Percentiles rank a stretch among this genome's conserved stretches.
phyloP scores from a whole-genome alignment of 1,140 invertebrate genomes.

The Procambarus clarkii region DNA sequence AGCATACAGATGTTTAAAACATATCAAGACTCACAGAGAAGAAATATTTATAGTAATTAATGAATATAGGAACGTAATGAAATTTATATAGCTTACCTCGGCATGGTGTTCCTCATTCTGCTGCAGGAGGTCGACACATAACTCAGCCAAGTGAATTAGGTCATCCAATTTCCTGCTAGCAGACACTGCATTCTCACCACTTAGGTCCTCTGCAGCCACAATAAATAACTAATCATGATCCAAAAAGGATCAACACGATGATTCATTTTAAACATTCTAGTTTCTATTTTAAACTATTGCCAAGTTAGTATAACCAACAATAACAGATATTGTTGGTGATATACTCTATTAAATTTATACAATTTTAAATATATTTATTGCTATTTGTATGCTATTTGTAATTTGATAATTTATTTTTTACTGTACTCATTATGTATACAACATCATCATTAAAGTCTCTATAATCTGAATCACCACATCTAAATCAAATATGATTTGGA shows the following conservation, averaged over 20 bases:
- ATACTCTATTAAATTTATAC: too few species aligned
- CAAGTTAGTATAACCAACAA: too few species aligned
- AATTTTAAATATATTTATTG: too few species aligned
- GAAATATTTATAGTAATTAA: too few species aligned
- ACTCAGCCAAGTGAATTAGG: constrained; percentile 95
- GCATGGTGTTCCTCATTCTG: constrained; percentile 99
- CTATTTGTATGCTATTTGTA: too few species aligned
- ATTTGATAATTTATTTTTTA: too few species aligned
- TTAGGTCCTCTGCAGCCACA: constrained; percentile 83
- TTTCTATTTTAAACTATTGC: background rate
- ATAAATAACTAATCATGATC: background rate
- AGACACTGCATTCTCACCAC: constrained; percentile 85
- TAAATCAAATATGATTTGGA: background rate
- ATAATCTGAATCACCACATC: background rate
- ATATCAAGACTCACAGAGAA: background rate
- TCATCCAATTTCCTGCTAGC: constrained; percentile 95
- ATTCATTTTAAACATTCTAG: background rate
- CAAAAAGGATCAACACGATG: background rate
- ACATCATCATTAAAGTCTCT: too few species aligned
- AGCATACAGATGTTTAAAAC: background rate
- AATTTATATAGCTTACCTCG: constrained; percentile 84
- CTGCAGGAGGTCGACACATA: constrained; percentile 98
- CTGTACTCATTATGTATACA: too few species aligned
- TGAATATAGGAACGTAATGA: too few species aligned
- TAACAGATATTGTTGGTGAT: too few species aligned